These are phyloP conservation scores for Hippocampus guttulatus DNA, from an alignment of 2,113 vertebrate species.

Conservation along the genomic window DNA sequence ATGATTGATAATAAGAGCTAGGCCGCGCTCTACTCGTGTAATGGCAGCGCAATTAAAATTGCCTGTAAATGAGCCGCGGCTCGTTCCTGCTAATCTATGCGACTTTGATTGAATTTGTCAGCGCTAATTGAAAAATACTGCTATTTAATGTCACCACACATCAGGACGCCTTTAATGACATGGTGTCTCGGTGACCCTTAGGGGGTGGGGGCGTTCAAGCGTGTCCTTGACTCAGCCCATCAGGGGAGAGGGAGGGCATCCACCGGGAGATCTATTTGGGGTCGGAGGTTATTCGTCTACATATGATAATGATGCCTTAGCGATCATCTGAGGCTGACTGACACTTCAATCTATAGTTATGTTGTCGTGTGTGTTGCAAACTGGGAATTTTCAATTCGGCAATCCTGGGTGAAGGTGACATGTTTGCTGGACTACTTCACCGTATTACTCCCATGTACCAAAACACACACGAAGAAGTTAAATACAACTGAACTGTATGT, in stretches of 20 bases:
- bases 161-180: constrained; percentile 83
- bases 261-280: constrained; percentile 10
- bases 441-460: no score
- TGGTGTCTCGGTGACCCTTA: constrained; percentile 88
- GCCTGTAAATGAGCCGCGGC: constrained; percentile 99
- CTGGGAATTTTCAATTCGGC: not conserved
- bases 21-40: constrained; percentile 99
- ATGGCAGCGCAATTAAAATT: constrained; percentile 99
- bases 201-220: constrained; percentile 23
- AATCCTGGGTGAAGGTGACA: not conserved
- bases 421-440: not conserved
- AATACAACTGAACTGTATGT: not conserved
- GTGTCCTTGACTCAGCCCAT: constrained; percentile 47
- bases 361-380: not conserved
- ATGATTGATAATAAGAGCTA: constrained; percentile 96
- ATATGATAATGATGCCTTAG: constrained; percentile 8
- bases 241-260: constrained; percentile 5
- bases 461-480: not conserved
- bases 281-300: constrained; percentile 43
- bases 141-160: constrained; percentile 93
- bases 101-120: constrained; percentile 99
- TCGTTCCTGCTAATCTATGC: constrained; percentile 99
- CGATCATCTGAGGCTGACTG: not conserved
- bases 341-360: not conserved
- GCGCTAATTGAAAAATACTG: constrained; percentile 99